Evolutionary conservation across 2,888 invertebrate genomes (phyloP).

Genomic region (Antheraea assamensis): DNA sequence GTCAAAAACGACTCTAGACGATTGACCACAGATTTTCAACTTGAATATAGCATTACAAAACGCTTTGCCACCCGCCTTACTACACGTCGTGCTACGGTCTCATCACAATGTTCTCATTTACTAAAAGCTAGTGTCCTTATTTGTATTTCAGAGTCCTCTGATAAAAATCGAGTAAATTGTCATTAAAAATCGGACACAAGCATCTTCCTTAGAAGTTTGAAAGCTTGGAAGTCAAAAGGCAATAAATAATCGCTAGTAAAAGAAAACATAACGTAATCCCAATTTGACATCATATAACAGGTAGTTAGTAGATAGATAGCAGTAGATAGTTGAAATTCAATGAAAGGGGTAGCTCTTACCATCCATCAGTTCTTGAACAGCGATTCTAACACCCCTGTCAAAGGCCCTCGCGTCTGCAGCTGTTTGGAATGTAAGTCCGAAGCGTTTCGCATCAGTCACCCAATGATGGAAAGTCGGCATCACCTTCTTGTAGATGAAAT

Average conservation of each 20-base stretch:
- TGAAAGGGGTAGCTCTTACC: slow-evolving; percentile 83
- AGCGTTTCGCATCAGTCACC: slow-evolving; percentile 97
- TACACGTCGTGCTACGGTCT: not conserved
- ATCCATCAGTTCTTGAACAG: slow-evolving; percentile 94
- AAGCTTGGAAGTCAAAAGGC: not conserved
- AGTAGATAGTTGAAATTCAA: not conserved
- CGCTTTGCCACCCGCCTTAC: no score
- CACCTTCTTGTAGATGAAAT: slow-evolving; percentile 98
- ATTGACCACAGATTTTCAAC: no score
- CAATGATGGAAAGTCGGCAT: slow-evolving; percentile 99
- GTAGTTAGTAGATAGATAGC: not conserved
- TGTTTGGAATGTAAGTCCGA: slow-evolving; percentile 97
- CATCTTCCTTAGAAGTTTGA: not conserved
- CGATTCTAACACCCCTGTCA: slow-evolving; percentile 94
- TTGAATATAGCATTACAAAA: no score
- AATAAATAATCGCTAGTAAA: not conserved
- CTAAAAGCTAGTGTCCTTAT: not conserved
- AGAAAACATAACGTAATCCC: no score
- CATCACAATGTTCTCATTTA: not conserved
- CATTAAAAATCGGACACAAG: no score
- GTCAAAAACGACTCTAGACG: no score
- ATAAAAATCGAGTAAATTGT: not conserved
- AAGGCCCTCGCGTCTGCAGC: slow-evolving; percentile 97
- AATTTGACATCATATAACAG: no score
- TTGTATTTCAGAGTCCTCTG: no score